Conservation (phyloP, 1,140 invertebrate species). For the Neodiprion lecontei region DNA sequence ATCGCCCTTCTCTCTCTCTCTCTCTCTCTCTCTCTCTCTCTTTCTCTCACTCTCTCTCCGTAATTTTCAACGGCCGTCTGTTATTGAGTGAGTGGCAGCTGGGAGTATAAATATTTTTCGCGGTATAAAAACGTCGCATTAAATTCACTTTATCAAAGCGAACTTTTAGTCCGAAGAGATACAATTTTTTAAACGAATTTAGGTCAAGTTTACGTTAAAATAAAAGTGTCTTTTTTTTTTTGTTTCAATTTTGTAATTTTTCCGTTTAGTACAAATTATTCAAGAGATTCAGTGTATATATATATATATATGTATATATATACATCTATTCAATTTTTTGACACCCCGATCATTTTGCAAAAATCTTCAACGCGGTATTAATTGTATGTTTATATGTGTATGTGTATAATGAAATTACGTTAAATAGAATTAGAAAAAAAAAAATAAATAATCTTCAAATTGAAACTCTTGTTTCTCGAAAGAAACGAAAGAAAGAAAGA, state of each 20-base stretch:
- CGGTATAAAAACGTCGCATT: slow-evolving; percentile 1
- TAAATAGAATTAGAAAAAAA: too few species aligned
- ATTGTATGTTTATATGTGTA: too few species aligned
- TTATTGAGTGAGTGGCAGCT: not conserved
- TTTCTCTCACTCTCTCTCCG: not conserved
- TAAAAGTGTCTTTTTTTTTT: not conserved
- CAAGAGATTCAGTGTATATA: not conserved
- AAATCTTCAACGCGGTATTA: too few species aligned
- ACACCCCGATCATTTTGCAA: too few species aligned
- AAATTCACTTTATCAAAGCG: not conserved
- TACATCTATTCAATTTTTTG: too few species aligned
- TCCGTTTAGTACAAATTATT: not conserved
- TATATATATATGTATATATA: not conserved
- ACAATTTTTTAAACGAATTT: not conserved
- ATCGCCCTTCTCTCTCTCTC: too few species aligned
- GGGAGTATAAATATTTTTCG: not conserved
- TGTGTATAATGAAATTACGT: too few species aligned
- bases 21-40: too few species aligned
- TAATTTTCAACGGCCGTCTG: not conserved
- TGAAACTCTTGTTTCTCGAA: too few species aligned
- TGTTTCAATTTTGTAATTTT: not conserved
- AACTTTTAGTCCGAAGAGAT: not conserved
- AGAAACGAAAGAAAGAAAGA: too few species aligned
- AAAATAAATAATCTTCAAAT: too few species aligned
- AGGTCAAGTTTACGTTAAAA: not conserved